These are phyloP conservation scores for Coenobita brevimanus DNA, from an alignment of 1,140 invertebrate genomes.

Conservation along the genomic window DNA sequence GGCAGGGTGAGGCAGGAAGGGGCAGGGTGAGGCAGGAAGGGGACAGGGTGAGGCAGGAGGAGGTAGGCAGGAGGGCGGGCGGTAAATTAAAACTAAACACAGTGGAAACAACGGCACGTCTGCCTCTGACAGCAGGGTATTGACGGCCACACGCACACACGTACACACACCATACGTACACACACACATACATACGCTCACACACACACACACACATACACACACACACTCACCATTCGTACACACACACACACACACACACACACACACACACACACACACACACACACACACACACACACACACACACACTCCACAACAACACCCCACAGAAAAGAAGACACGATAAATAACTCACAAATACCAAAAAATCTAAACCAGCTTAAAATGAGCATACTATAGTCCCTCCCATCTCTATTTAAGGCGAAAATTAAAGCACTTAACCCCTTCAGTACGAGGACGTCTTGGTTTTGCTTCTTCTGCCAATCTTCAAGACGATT, in stretches of 20 bases:
- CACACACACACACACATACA: neutral
- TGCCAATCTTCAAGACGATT: too few species aligned
- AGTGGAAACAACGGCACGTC: slow-evolving; percentile 43
- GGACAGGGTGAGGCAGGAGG: too few species aligned
- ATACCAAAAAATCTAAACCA: too few species aligned
- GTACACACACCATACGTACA: neutral
- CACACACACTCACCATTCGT: neutral
- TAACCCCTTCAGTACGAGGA: too few species aligned
- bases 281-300: neutral
- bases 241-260: neutral
- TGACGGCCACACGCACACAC: neutral
- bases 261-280: neutral
- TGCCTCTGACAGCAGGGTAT: slow-evolving; percentile 40
- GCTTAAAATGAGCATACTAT: too few species aligned
- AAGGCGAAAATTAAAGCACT: too few species aligned
- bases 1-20: too few species aligned
- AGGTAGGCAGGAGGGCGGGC: slow-evolving; percentile 21
- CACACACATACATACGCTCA: neutral
- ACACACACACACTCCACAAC: neutral
- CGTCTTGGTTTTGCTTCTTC: too few species aligned
- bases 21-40: too few species aligned
- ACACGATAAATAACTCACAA: too few species aligned
- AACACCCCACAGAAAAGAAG: too few species aligned
- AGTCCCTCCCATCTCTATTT: too few species aligned
- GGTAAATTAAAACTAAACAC: slow-evolving; percentile 52